Evolutionary conservation across 2,113 vertebrate genomes (phyloP), one percentile per base, ranked within the genome.

Genomic region (Climacteris rufus): DNA sequence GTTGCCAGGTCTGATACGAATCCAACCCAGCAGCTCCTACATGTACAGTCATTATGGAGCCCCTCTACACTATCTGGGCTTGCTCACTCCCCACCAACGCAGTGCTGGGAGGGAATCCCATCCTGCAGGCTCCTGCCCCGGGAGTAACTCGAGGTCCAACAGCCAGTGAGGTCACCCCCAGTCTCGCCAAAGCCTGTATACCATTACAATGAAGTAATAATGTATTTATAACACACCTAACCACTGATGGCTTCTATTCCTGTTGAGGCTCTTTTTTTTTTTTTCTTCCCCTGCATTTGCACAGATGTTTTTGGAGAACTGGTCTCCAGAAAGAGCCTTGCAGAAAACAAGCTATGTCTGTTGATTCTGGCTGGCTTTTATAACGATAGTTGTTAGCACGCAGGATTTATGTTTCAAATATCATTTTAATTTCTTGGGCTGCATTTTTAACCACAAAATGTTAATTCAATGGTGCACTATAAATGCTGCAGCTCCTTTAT

Each of bases 321-420:
- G 94, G 95, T 95, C 97, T 97, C 96, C 94, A 98, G 97, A 97
- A 98, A 97, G 88, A 97, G 94, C 94, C 96, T 95, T 95, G 92
- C 85, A 97, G 96, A 98, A 98, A 98, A 98, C 98, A 98, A 97
- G 96, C 96, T 95, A 52, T 95, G 97, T 95, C 97, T 98, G 98
- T 98, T 98, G 98, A 97, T 97, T 97, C 98, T 98, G 97, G 98
- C 97, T 95, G 96, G 96, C 76, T 96, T 90, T 95, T 97, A 80
- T 95, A 96, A 97, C 56, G 94, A 97, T 94, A 95, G 97, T 98
- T 98, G 98, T 98, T 98, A 98, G 97, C 97, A 96, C 92, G 1
- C 85, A 93, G 97, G 97, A 98, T 98, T 98, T 98, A 98, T 98
- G 98, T 98, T 98, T 98, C 97, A 97, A 98, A 98, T 98, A 98